Conservation (phyloP, 2,888 invertebrate genomes). For the Girardia tigrina region DNA sequence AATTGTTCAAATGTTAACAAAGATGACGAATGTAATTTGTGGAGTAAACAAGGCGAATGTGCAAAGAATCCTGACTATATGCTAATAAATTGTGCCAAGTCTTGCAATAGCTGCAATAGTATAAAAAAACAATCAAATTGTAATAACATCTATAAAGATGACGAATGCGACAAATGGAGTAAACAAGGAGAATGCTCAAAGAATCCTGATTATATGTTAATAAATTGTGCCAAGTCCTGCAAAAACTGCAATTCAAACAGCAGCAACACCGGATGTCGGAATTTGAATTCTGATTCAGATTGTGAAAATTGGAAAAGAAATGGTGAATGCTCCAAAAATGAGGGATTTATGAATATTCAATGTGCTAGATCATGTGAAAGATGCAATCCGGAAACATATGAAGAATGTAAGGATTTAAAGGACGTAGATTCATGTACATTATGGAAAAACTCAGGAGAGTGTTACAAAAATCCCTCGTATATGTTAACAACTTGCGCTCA, state of each 20-base stretch:
- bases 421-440: neutral
- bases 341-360: neutral
- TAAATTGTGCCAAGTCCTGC: slow-evolving; percentile 19
- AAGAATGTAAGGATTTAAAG: neutral
- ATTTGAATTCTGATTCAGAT: neutral
- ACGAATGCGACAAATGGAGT: slow-evolving; percentile 21
- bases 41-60: slow-evolving; percentile 7
- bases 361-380: neutral
- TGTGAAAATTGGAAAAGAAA: neutral
- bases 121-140: neutral
- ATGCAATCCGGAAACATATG: neutral
- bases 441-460: neutral
- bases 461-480: neutral
- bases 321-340: slow-evolving; percentile 16
- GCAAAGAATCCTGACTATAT: neutral
- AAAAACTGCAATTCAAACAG: neutral
- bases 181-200: slow-evolving; percentile 3
- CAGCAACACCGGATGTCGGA: neutral
- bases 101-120: neutral
- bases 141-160: neutral
- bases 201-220: slow-evolving; percentile 11
- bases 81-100: slow-evolving; percentile 4
- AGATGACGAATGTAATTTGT: neutral
- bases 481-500: neutral
- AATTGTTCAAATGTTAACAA: neutral